Evolutionary conservation across 2,888 invertebrate species (phyloP).

Genomic region (Cephus pulcher): DNA sequence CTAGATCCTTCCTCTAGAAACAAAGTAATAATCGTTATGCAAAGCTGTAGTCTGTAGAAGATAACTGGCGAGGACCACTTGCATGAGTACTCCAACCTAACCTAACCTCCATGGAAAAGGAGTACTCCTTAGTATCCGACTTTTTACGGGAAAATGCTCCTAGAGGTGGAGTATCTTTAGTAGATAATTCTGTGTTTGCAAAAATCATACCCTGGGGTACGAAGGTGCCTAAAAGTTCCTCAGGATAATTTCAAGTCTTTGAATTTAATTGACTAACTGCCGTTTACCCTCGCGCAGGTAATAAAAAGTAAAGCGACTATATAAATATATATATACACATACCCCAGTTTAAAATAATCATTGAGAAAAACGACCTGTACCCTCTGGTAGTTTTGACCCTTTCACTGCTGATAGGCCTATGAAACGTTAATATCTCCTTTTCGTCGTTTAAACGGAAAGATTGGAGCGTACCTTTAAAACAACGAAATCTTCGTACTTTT

Average conservation of each 20-base stretch:
- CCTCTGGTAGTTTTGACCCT: background rate
- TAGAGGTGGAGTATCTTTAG: background rate
- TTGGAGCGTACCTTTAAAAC: background rate
- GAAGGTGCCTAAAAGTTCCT: background rate
- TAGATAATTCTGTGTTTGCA: background rate
- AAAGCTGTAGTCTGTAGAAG: slow-evolving; percentile 47
- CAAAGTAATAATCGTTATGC: slow-evolving; percentile 57
- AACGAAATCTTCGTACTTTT: background rate
- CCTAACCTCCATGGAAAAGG: slow-evolving; percentile 20
- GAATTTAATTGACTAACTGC: background rate
- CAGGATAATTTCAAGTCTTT: background rate
- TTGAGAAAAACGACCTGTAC: background rate
- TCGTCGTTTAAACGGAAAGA: background rate
- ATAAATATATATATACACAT: too few species aligned
- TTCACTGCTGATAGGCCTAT: background rate
- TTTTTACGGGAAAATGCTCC: slow-evolving; percentile 28
- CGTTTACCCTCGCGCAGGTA: background rate
- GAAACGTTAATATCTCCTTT: background rate
- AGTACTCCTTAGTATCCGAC: slow-evolving; percentile 30
- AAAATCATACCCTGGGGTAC: background rate
- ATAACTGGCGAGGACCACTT: slow-evolving; percentile 42
- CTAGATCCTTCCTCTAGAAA: slow-evolving; percentile 24
- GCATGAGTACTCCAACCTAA: slow-evolving; percentile 25
- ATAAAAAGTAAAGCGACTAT: background rate
- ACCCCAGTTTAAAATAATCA: background rate